A percentile compares a stretch with the other conserved stretches of the same genome.
phyloP scores from a whole-genome alignment of 2,797 vertebrate genomes.

The Phrynocephalus vlangalii region DNA sequence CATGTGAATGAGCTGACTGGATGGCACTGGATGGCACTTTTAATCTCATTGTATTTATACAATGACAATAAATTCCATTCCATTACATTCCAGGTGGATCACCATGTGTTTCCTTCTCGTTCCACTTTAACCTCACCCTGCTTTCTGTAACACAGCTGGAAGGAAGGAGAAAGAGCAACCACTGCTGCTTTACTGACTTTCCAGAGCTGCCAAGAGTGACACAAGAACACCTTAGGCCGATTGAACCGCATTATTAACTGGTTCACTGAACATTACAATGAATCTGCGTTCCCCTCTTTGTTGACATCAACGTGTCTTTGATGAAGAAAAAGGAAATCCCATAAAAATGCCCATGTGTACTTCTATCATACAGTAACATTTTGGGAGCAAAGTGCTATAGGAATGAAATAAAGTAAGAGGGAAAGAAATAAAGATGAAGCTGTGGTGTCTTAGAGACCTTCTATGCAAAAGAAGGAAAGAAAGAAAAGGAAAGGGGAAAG shows the following conservation, averaged over 20 bases:
- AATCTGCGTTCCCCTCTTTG: constrained; percentile 68
- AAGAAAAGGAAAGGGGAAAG: no score
- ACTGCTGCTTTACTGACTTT: constrained; percentile 63
- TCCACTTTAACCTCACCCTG: constrained; percentile 60
- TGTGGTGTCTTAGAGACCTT: no score
- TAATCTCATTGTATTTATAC: no score
- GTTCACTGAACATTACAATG: constrained; percentile 75
- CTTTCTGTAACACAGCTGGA: constrained; percentile 47
- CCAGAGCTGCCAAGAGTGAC: constrained; percentile 68
- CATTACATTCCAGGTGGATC: no score
- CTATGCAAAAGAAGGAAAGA: no score
- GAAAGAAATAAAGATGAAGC: no score
- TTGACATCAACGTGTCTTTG: constrained; percentile 62
- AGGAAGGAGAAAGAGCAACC: constrained; percentile 48
- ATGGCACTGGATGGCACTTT: no score
- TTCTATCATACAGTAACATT: not conserved
- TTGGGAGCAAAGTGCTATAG: no score
- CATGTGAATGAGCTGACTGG: no score
- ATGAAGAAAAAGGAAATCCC: constrained; percentile 56
- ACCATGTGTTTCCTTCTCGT: constrained; percentile 26
- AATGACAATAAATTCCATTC: no score
- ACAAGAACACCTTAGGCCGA: constrained; percentile 70
- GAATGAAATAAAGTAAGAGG: no score
- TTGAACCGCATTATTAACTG: constrained; percentile 78
- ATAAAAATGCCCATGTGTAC: constrained; percentile 46